Conservation (phyloP, 2,113 vertebrate genomes). For the Sorex fumeus region DNA sequence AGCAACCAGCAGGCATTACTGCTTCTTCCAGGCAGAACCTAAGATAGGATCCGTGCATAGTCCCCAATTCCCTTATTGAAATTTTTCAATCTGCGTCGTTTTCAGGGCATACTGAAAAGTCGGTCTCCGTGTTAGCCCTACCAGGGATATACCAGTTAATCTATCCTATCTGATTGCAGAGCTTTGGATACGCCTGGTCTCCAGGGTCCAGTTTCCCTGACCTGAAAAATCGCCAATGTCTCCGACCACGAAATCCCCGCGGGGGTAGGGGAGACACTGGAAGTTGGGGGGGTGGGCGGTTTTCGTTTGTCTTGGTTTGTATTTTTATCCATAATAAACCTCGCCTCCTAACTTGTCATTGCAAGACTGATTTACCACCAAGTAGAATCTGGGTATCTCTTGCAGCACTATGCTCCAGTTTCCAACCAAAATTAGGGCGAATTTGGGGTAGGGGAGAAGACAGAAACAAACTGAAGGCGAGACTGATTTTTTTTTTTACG, state of each 20-base stretch:
- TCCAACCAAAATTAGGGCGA: slow-evolving; percentile 74
- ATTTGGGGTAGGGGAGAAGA: not conserved
- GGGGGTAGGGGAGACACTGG: not conserved
- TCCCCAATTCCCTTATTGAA: slow-evolving; percentile 35
- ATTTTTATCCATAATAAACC: slow-evolving; percentile 48
- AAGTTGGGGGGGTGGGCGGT: not conserved
- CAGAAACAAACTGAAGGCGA: slow-evolving; percentile 60
- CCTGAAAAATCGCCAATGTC: slow-evolving; percentile 56
- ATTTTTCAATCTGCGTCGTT: slow-evolving; percentile 62
- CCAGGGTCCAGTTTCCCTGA: not conserved
- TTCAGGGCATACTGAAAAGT: slow-evolving; percentile 56
- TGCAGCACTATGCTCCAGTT: slow-evolving; percentile 62
- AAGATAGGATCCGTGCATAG: slow-evolving; percentile 46
- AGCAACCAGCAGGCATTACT: slow-evolving; percentile 30
- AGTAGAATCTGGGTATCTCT: slow-evolving; percentile 23
- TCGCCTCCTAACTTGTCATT: slow-evolving; percentile 55
- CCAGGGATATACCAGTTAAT: not conserved
- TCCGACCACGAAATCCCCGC: slow-evolving; percentile 59
- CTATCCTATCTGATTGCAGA: slow-evolving; percentile 28
- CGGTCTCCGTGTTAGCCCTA: slow-evolving; percentile 26
- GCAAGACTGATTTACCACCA: slow-evolving; percentile 48
- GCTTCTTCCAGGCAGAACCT: slow-evolving; percentile 36
- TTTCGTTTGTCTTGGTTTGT: not conserved
- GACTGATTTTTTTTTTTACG: slow-evolving; percentile 68
- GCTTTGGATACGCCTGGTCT: slow-evolving; percentile 8